These are phyloP conservation scores for Ochotona curzoniae DNA, from an alignment of 2,113 vertebrate species.

Conservation along the genomic window DNA sequence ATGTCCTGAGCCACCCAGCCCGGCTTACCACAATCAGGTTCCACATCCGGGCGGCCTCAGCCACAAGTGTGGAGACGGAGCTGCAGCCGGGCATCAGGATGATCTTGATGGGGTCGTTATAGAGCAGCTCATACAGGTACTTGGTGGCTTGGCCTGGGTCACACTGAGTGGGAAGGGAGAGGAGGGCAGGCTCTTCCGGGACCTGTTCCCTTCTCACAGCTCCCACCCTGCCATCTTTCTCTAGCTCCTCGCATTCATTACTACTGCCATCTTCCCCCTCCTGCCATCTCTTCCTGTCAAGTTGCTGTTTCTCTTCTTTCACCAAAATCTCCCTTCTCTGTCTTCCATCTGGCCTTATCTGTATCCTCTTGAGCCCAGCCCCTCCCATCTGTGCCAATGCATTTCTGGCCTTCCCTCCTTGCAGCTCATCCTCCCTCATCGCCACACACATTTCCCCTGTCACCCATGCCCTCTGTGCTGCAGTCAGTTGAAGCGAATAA, in stretches of 20 bases:
- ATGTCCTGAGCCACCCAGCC: neutral
- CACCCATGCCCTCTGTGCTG: neutral
- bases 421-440: neutral
- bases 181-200: neutral
- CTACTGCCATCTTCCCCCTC: neutral
- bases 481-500: neutral
- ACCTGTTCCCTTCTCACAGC: neutral
- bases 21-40: slow-evolving; percentile 95
- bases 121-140: slow-evolving; percentile 95
- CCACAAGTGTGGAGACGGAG: slow-evolving; percentile 95
- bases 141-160: slow-evolving; percentile 96
- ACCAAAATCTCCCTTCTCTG: neutral
- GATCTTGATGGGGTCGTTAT: slow-evolving; percentile 98
- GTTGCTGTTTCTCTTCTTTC: neutral
- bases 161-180: slow-evolving; percentile 85
- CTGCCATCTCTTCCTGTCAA: neutral
- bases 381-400: neutral
- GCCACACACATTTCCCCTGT: neutral
- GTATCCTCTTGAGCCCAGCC: neutral
- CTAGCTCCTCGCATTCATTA: neutral
- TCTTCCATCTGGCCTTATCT: neutral
- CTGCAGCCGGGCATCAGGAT: slow-evolving; percentile 97
- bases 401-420: neutral
- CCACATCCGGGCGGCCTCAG: slow-evolving; percentile 97
- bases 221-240: neutral